Evolutionary conservation across 2,888 invertebrate genomes (phyloP).

Genomic region (Thera obeliscata): DNA sequence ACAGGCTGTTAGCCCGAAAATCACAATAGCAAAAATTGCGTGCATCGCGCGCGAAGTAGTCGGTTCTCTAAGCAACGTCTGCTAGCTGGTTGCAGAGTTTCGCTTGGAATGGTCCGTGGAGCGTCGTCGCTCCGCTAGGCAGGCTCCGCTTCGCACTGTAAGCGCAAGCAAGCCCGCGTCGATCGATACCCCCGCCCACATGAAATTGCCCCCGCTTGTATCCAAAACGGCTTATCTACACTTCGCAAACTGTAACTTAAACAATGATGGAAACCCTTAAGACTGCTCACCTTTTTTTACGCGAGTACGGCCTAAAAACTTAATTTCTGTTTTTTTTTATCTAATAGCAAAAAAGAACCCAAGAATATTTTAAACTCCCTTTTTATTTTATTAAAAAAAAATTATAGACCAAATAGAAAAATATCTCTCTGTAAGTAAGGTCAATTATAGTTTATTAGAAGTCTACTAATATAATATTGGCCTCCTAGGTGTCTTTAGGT

Average conservation of each 20-base stretch:
- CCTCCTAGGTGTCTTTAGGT: too few species aligned
- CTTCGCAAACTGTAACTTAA: slow-evolving; percentile 23
- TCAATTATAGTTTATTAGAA: too few species aligned
- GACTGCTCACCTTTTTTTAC: neutral
- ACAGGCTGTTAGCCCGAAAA: slow-evolving; percentile 53
- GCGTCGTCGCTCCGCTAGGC: slow-evolving; percentile 20
- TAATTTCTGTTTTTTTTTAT: neutral
- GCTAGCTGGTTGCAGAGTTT: too few species aligned
- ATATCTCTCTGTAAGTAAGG: too few species aligned
- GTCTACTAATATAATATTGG: too few species aligned
- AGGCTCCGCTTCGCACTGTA: slow-evolving; percentile 37
- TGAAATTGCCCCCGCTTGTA: slow-evolving; percentile 52
- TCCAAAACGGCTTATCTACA: slow-evolving; percentile 34
- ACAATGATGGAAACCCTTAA: slow-evolving; percentile 7
- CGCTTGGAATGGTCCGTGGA: slow-evolving; percentile 22
- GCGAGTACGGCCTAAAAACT: neutral
- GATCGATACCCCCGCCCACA: slow-evolving; percentile 82
- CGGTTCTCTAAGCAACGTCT: too few species aligned
- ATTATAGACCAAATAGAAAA: too few species aligned
- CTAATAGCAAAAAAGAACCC: too few species aligned
- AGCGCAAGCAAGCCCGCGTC: slow-evolving; percentile 68
- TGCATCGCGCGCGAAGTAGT: slow-evolving; percentile 54
- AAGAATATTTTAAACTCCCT: too few species aligned
- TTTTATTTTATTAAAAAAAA: too few species aligned
- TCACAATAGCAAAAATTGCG: slow-evolving; percentile 54